phyloP scores from a whole-genome alignment of 2,888 invertebrate species.

The Celastrina argiolus region DNA sequence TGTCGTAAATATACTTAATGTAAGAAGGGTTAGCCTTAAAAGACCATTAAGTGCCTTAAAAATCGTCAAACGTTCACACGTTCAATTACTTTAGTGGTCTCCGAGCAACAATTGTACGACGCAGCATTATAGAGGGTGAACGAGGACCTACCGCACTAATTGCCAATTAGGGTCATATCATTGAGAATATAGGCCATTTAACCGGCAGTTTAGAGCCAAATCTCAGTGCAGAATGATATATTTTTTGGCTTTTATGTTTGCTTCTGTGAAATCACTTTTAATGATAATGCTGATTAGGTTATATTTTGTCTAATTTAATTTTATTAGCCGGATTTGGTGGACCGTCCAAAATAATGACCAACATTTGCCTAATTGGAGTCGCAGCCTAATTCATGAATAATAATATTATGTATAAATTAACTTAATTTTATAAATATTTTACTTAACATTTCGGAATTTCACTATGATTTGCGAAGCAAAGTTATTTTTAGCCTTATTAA shows the following conservation, averaged over 20 bases:
- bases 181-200: constrained; percentile 21
- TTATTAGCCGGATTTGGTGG: background rate
- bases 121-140: constrained; percentile 16
- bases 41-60: background rate
- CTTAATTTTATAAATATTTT: background rate
- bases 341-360: background rate
- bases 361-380: background rate
- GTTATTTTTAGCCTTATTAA: too few species aligned
- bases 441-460: background rate
- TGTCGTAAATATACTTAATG: background rate
- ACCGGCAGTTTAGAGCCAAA: constrained; percentile 2
- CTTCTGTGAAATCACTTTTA: constrained; percentile 3
- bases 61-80: constrained; percentile 2
- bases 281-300: background rate
- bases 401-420: background rate
- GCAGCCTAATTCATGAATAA: background rate
- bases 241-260: background rate
- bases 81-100: constrained; percentile 14
- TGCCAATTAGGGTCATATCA: constrained; percentile 24
- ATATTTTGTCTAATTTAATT: background rate
- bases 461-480: too few species aligned
- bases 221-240: background rate
- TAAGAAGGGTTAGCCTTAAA: background rate
- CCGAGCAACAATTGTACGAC: background rate
- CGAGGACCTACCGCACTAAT: constrained; percentile 18